Evolutionary conservation across 2,888 invertebrate species (phyloP).

Genomic region (Epinotia nisella): DNA sequence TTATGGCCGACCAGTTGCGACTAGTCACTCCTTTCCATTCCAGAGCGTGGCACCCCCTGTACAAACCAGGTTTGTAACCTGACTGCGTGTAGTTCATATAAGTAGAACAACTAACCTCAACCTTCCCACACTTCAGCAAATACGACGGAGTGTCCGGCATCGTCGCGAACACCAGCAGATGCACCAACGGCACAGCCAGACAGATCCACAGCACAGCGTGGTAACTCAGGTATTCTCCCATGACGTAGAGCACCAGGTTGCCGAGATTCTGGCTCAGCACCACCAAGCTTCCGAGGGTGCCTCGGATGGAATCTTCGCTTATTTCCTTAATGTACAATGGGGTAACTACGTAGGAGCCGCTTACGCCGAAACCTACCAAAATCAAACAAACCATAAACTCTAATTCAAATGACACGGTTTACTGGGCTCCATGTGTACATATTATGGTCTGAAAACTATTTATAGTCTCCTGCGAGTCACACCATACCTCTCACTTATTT

Average conservation of each 20-base stretch:
- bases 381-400: not conserved
- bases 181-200: conserved; percentile 71
- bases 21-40: too few species aligned
- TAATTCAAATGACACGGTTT: too few species aligned
- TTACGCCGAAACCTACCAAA: conserved; percentile 63
- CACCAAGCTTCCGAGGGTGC: conserved; percentile 74
- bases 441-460: too few species aligned
- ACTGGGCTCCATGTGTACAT: too few species aligned
- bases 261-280: conserved; percentile 76
- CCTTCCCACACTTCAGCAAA: conserved; percentile 73
- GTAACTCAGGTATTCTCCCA: conserved; percentile 77
- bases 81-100: too few species aligned
- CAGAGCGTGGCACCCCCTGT: too few species aligned
- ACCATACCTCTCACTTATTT: too few species aligned
- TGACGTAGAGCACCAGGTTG: conserved; percentile 70
- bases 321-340: conserved; percentile 80
- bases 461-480: too few species aligned
- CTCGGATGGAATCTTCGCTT: conserved; percentile 76
- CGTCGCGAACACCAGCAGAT: conserved; percentile 68
- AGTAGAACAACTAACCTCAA: conserved; percentile 65
- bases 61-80: too few species aligned
- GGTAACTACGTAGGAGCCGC: conserved; percentile 77
- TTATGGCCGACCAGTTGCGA: too few species aligned
- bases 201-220: conserved; percentile 73
- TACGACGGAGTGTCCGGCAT: conserved; percentile 81